phyloP scores from a whole-genome alignment of 2,113 vertebrate species.

The Notarius lentiginosus region DNA sequence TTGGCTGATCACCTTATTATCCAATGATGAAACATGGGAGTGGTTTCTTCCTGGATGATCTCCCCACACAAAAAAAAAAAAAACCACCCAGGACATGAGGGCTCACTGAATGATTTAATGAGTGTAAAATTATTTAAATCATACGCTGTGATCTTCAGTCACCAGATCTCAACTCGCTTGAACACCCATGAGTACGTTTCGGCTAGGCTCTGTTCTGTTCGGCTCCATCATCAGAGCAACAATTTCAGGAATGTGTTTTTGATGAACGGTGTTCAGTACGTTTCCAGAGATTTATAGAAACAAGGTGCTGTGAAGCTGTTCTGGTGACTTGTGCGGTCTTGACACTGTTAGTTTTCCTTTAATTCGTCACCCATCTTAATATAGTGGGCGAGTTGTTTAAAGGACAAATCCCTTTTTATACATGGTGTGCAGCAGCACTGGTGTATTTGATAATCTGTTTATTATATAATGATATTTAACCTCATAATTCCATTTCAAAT shows the following conservation, averaged over 20 bases:
- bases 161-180: neutral
- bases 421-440: neutral
- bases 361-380: neutral
- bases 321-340: neutral
- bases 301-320: neutral
- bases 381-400: neutral
- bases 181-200: neutral
- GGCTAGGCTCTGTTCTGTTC: neutral
- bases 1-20: neutral
- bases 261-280: neutral
- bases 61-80: no score
- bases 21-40: neutral
- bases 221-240: neutral
- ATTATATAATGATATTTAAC: constrained; percentile 14
- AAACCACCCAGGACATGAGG: neutral
- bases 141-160: neutral
- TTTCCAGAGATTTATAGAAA: neutral
- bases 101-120: neutral
- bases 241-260: neutral
- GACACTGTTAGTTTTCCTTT: neutral
- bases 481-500: constrained; percentile 5
- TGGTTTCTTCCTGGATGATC: neutral
- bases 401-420: neutral
- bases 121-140: neutral
- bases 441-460: constrained; percentile 4